A percentile compares a stretch with the other conserved stretches of the same genome.
These are phyloP conservation scores for Troides aeacus DNA, from an alignment of 2,888 invertebrate species.

Conservation along the genomic window DNA sequence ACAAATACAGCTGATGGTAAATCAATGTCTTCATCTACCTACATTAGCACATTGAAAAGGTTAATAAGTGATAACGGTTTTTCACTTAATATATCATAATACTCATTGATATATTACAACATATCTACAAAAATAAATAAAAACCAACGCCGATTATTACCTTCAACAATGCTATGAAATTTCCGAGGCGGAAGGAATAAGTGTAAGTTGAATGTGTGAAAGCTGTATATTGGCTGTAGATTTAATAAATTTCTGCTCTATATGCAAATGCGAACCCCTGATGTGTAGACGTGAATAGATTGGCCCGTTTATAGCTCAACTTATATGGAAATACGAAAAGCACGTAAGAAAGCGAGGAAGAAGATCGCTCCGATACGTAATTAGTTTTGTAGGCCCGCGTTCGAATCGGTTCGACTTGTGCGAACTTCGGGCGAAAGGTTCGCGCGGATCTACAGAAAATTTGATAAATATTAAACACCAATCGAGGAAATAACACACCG, in stretches of 20 bases:
- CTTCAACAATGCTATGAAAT: conserved; percentile 64
- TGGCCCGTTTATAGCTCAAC: conserved; percentile 80
- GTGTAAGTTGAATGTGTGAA: conserved; percentile 75
- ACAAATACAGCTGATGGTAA: no score
- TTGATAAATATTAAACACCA: conserved; percentile 42
- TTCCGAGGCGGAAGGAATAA: conserved; percentile 63
- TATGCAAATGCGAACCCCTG: conserved; percentile 80
- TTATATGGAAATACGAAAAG: conserved; percentile 80
- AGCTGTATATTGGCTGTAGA: conserved; percentile 79
- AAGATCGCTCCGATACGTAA: conserved; percentile 77
- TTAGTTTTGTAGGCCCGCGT: conserved; percentile 74
- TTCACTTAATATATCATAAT: no score
- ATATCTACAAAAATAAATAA: neutral
- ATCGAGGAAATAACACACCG: conserved; percentile 41
- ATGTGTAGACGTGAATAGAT: conserved; percentile 81
- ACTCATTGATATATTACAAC: no score
- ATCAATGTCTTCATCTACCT: no score
- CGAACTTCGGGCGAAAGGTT: conserved; percentile 53
- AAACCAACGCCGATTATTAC: neutral
- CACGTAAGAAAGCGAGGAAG: conserved; percentile 78
- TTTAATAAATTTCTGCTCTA: conserved; percentile 81
- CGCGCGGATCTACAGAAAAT: conserved; percentile 47
- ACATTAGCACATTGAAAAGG: no score
- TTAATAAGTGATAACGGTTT: no score
- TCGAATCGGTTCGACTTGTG: conserved; percentile 63